phyloP scores from a whole-genome alignment of 2,888 invertebrate genomes.

The Frankliniella fusca region DNA sequence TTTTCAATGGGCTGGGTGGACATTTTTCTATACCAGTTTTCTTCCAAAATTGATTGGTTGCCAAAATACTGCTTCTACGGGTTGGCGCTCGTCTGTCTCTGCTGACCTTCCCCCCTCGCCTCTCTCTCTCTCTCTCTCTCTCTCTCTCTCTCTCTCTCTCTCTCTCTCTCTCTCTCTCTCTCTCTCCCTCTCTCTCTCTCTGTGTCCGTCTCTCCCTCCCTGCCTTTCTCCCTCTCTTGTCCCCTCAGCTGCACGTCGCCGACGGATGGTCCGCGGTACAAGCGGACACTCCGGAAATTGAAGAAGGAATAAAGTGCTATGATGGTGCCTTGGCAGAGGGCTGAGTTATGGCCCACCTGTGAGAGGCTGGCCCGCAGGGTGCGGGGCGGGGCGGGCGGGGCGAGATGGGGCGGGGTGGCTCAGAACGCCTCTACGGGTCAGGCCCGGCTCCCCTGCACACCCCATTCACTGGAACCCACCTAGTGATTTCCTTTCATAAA shows the following conservation, averaged over 20 bases:
- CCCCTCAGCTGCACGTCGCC: neutral
- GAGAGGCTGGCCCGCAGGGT: neutral
- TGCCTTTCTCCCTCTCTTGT: neutral
- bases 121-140: neutral
- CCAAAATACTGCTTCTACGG: no score
- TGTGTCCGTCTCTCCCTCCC: neutral
- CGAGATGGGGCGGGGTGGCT: neutral
- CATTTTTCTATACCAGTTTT: no score
- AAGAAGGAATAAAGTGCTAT: slow-evolving; percentile 22
- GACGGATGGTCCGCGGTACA: slow-evolving; percentile 1
- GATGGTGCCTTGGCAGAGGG: neutral
- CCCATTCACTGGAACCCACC: neutral
- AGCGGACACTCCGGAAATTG: slow-evolving; percentile 22
- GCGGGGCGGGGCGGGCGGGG: neutral
- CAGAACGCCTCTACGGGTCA: neutral
- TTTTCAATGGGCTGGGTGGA: no score
- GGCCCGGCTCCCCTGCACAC: neutral
- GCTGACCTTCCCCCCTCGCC: neutral
- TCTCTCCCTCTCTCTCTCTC: neutral
- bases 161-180: neutral
- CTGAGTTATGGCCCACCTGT: slow-evolving; percentile 21
- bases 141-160: neutral
- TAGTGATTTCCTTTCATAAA: slow-evolving; percentile 20
- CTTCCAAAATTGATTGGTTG: no score
- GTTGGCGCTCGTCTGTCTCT: neutral